Evolutionary conservation across 1,140 invertebrate genomes (phyloP).

Genomic region (Magallana ariakensis): DNA sequence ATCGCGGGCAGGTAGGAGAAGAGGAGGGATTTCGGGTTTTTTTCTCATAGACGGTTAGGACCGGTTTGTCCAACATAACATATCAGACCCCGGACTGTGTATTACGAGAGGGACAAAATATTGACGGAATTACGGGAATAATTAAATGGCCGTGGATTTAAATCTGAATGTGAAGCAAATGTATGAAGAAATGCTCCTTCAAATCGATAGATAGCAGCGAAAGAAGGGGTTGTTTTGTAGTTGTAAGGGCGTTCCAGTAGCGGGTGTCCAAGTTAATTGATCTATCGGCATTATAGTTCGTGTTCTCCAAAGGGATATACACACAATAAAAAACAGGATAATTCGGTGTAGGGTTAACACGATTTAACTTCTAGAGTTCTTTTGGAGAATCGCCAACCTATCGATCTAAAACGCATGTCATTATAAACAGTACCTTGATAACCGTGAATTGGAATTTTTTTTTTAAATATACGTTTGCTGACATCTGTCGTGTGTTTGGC

Average conservation of each 20-base stretch:
- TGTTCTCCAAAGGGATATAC: constrained; percentile 3
- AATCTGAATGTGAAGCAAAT: neutral
- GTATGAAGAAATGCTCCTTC: neutral
- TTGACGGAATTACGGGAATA: neutral
- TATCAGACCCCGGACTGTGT: constrained; percentile 7
- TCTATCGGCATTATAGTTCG: neutral
- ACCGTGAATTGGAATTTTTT: neutral
- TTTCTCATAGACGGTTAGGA: neutral
- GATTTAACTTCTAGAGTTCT: constrained; percentile 28
- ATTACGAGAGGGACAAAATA: constrained; percentile 16
- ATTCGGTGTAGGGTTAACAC: neutral
- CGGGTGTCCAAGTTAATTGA: constrained; percentile 30
- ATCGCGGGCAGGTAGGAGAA: neutral
- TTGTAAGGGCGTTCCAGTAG: constrained; percentile 1
- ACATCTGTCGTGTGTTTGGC: constrained; percentile 29
- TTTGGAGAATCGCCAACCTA: constrained; percentile 24
- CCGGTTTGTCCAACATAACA: neutral
- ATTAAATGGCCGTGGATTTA: constrained; percentile 5
- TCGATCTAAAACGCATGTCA: constrained; percentile 31
- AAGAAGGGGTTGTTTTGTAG: neutral
- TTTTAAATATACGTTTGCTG: neutral
- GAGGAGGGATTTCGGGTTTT: neutral
- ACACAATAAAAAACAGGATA: constrained; percentile 15
- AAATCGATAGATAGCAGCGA: neutral
- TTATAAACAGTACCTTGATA: constrained; percentile 13